These are phyloP conservation scores for Papilio dardanus DNA, from an alignment of 1,140 invertebrate genomes.

Conservation along the genomic window DNA sequence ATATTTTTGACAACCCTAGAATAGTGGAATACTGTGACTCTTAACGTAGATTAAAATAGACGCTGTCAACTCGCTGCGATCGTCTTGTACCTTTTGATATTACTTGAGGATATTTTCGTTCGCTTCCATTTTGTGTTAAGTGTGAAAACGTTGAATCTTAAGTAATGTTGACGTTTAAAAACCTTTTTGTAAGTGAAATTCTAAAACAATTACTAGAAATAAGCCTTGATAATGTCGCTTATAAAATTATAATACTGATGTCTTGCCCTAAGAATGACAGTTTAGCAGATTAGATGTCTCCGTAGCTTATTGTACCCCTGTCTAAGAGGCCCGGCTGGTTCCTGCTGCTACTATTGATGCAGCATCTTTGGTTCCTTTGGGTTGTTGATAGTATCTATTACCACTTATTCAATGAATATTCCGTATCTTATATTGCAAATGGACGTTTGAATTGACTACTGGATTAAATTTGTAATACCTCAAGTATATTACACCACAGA, in stretches of 20 bases:
- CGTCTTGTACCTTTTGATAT: neutral
- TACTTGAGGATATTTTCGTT: conserved; percentile 12
- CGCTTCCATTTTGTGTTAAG: conserved; percentile 4
- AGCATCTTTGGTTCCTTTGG: too few relatives aligned
- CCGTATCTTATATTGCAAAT: too few relatives aligned
- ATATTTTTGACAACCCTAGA: conserved; percentile 1
- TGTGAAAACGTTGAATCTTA: neutral
- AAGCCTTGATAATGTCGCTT: neutral
- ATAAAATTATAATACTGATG: neutral
- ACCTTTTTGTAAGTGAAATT: neutral
- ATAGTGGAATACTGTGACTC: neutral
- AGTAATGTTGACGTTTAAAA: too few relatives aligned
- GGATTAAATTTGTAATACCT: too few relatives aligned
- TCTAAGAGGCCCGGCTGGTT: too few relatives aligned
- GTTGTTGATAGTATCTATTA: too few relatives aligned
- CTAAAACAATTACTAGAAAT: neutral
- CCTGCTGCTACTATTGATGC: too few relatives aligned
- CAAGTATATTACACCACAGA: too few relatives aligned
- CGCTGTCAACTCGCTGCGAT: conserved; percentile 15
- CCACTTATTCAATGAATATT: too few relatives aligned
- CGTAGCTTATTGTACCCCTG: too few relatives aligned
- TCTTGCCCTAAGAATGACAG: neutral
- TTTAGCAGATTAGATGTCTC: neutral
- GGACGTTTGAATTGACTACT: too few relatives aligned
- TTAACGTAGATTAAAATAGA: conserved; percentile 23